These are phyloP conservation scores for Idaea straminata DNA, from an alignment of 2,888 invertebrate species.

Conservation along the genomic window DNA sequence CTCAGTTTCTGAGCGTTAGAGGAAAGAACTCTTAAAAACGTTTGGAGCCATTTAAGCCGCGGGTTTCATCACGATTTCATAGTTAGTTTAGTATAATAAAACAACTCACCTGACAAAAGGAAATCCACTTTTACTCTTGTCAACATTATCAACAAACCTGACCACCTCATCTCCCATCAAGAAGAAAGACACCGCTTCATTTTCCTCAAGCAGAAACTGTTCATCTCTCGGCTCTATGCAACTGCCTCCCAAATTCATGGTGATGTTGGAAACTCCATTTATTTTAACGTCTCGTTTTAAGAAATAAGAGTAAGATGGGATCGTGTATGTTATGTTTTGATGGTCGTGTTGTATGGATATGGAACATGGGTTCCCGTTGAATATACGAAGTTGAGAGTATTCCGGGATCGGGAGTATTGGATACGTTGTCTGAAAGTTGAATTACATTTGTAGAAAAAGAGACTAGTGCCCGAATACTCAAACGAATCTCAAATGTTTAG, in stretches of 20 bases:
- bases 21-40: too few species aligned
- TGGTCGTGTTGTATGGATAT: slow-evolving; percentile 70
- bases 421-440: slow-evolving; percentile 73
- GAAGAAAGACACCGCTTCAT: slow-evolving; percentile 55
- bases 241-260: slow-evolving; percentile 41
- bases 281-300: slow-evolving; percentile 44
- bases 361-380: slow-evolving; percentile 77
- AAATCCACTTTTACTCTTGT: slow-evolving; percentile 78
- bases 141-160: slow-evolving; percentile 64
- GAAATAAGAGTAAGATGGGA: slow-evolving; percentile 50
- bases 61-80: too few species aligned
- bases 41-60: too few species aligned
- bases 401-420: slow-evolving; percentile 78
- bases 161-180: slow-evolving; percentile 39
- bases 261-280: slow-evolving; percentile 32
- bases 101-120: slow-evolving; percentile 76
- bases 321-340: slow-evolving; percentile 49
- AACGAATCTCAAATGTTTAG: too few species aligned
- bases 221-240: slow-evolving; percentile 44
- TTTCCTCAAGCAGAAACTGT: slow-evolving; percentile 48
- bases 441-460: neutral
- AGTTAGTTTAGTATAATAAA: too few species aligned
- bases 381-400: slow-evolving; percentile 80
- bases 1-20: too few species aligned
- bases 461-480: too few species aligned